These are phyloP conservation scores for Hydra vulgaris DNA, from an alignment of 30 jellyfish, hydroid and myxozoan species.

Conservation along the genomic window DNA sequence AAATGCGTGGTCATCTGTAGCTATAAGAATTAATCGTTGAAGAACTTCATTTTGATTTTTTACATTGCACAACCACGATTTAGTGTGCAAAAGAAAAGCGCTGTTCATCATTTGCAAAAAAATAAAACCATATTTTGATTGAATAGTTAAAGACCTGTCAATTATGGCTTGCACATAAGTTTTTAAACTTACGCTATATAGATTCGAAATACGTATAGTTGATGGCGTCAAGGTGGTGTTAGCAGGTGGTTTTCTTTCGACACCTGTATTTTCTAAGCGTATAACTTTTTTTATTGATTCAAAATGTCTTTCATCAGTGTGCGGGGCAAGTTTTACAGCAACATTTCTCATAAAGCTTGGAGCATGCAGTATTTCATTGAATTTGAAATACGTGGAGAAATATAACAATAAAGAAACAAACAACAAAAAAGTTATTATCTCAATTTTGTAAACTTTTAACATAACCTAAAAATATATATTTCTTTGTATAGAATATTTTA, in stretches of 20 bases:
- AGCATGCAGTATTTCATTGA: background rate
- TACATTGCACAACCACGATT: conserved; percentile 7
- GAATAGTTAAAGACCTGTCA: background rate
- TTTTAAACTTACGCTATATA: background rate
- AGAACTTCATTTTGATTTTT: background rate
- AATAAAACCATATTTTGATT: background rate
- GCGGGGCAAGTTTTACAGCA: background rate
- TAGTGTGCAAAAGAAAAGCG: background rate
- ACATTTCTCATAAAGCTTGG: background rate
- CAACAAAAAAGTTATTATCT: background rate
- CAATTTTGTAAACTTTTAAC: background rate
- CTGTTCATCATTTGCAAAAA: background rate
- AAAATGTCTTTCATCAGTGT: background rate
- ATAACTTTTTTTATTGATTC: background rate
- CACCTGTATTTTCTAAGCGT: background rate
- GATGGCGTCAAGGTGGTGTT: background rate
- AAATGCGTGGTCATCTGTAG: background rate
- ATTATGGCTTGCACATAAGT: background rate
- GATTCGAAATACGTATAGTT: background rate
- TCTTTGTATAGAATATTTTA: background rate
- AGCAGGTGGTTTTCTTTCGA: background rate
- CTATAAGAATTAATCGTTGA: background rate
- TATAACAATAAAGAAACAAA: background rate
- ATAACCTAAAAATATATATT: background rate
- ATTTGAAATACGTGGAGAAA: background rate